Conservation (phyloP, 2,113 vertebrate species). For the Silurus asotus region DNA sequence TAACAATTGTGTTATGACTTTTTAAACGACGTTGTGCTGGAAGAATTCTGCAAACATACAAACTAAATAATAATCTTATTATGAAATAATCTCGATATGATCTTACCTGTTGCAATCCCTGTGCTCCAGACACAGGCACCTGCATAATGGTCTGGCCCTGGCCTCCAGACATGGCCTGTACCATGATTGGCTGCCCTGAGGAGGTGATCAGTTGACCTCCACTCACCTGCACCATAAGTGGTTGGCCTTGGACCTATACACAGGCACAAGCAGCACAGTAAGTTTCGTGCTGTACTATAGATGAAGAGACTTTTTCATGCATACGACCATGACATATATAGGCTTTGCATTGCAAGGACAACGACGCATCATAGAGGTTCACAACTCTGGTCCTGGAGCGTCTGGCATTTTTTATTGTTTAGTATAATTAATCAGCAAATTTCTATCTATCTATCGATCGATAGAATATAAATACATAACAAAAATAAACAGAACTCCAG, state of each 20-base stretch:
- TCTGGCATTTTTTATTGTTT: background rate
- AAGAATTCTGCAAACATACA: background rate
- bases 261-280: background rate
- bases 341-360: background rate
- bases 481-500: background rate
- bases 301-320: constrained; percentile 24
- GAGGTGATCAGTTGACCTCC: constrained; percentile 97
- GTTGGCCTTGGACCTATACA: constrained; percentile 90
- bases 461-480: background rate
- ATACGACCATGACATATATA: background rate
- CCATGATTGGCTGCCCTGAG: constrained; percentile 98
- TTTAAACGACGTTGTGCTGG: background rate
- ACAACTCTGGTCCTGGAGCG: background rate
- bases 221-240: constrained; percentile 98
- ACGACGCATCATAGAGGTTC: background rate
- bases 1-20: background rate
- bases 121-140: constrained; percentile 91
- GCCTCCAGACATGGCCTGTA: constrained; percentile 93
- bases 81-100: background rate
- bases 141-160: constrained; percentile 99
- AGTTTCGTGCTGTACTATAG: constrained; percentile 40
- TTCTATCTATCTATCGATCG: too few species aligned
- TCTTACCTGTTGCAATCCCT: constrained; percentile 93
- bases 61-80: too few species aligned
- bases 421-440: background rate